Evolutionary conservation across 1,140 invertebrate species (phyloP).

Genomic region (Cherax destructor): DNA sequence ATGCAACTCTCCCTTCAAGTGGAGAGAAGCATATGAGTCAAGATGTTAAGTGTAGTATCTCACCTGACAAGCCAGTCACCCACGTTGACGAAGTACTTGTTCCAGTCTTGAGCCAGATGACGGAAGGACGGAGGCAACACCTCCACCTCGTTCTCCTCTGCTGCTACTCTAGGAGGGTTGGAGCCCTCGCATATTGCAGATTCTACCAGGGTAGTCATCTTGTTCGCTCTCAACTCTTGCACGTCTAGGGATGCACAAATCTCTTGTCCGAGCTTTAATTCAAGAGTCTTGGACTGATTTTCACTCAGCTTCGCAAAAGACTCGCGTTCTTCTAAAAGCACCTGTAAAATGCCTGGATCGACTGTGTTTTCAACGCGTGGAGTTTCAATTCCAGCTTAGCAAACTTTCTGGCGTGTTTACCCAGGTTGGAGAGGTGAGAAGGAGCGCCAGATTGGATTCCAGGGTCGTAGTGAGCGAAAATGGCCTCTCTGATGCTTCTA

Average conservation of each 20-base stretch:
- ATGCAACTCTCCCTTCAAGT: too few relatives aligned
- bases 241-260: background rate
- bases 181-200: background rate
- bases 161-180: background rate
- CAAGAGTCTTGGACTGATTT: background rate
- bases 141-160: background rate
- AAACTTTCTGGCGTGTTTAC: conserved; percentile 1
- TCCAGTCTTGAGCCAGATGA: conserved; percentile 30
- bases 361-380: background rate
- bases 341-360: background rate
- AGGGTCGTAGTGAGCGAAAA: background rate
- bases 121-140: conserved; percentile 27
- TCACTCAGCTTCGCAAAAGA: background rate
- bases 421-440: background rate
- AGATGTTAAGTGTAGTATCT: background rate
- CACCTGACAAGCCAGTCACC: conserved; percentile 43
- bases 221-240: background rate
- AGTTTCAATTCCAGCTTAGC: background rate
- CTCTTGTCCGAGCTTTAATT: background rate
- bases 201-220: background rate
- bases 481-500: background rate
- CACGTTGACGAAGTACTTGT: conserved; percentile 27
- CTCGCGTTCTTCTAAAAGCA: background rate
- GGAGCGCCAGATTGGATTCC: background rate
- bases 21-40: too few relatives aligned